A percentile compares a stretch with the other conserved stretches of the same genome.
Conservation (phyloP, 2,797 vertebrate species). For the Margarornis squamiger region DNA sequence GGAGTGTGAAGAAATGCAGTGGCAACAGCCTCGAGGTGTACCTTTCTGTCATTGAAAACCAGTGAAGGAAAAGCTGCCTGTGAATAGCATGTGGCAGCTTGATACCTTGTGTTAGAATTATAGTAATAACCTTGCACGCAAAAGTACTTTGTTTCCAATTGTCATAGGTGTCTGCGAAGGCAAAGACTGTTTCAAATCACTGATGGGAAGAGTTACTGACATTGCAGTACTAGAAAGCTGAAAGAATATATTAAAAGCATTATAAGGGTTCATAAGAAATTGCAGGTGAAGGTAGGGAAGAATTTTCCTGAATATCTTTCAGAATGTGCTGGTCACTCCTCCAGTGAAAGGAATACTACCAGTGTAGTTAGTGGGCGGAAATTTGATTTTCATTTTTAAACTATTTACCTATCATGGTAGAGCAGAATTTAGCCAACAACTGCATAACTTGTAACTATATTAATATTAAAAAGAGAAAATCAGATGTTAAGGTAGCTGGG, state of each 20-base stretch:
- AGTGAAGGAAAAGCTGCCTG: background rate
- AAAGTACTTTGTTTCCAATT: background rate
- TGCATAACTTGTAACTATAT: background rate
- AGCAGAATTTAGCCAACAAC: background rate
- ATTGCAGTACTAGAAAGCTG: background rate
- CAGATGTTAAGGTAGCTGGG: background rate
- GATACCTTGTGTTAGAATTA: background rate
- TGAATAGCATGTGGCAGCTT: background rate
- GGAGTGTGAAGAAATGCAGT: accelerated
- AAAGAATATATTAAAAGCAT: background rate
- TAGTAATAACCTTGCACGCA: background rate
- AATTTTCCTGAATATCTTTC: background rate
- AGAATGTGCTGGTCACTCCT: background rate
- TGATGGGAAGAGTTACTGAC: background rate
- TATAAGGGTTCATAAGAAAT: background rate
- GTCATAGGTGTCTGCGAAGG: background rate
- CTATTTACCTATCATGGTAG: background rate
- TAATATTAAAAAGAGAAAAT: background rate
- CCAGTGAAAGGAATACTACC: background rate
- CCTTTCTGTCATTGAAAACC: background rate
- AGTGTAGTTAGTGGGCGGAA: background rate
- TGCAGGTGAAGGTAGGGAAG: background rate
- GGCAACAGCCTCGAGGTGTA: background rate
- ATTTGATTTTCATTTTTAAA: background rate
- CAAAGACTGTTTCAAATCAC: background rate